Base-by-base conservation (phyloP, 1,140 invertebrate genomes). In the Proctacanthus coquilletti region DNA sequence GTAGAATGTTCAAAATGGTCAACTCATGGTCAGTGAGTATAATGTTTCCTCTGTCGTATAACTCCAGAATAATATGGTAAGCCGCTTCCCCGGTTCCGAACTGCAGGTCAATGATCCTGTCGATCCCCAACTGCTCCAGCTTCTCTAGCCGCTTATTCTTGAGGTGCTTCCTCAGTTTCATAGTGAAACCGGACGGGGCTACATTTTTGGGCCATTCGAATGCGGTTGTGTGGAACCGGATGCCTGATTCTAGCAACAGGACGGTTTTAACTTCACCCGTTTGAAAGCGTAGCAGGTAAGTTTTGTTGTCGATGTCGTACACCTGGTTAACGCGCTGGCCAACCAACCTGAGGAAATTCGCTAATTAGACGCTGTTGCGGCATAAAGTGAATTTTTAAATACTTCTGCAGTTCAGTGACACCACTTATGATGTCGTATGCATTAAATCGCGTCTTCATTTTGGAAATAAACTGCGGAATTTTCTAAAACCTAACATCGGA, bases 201-300 rank as follows among this genome's bases (percentile, higher is more conserved):
- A 77, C 72, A 74, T 93, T 93, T 69, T 99, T 99, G 1, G 93
- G 92, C 95, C 95, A 99, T 58, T 98, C 92, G 69, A 89, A 98
- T 17, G 72, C 78, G 13, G 96, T 98, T 35, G 77, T 80, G 60
- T 99, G 95, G 44, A 98, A 80, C 36, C 93, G 66, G 40, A 77
- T 82, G 1, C 92, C 95, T 5, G 93, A 98, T 70, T 99, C 96
- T 3, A 99, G 60, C 3, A 99, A 58, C 33, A 99, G 61, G 6
- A 95, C 70, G 42, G 68, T 69, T 65, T 98, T 98, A 50, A 88
- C 73, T 51, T 83, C 81, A 8, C 69, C 74, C 42, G 74, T 66
- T 56, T 85, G 80, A 15, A 99, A 67, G 46, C 85, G 77, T 43
- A 99, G 84, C 6, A 98, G 70, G 66, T 98, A 98, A 1, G 91